Evolutionary conservation across 2,797 vertebrate genomes (phyloP).

Genomic region (Ctenopoma kingsleyae): DNA sequence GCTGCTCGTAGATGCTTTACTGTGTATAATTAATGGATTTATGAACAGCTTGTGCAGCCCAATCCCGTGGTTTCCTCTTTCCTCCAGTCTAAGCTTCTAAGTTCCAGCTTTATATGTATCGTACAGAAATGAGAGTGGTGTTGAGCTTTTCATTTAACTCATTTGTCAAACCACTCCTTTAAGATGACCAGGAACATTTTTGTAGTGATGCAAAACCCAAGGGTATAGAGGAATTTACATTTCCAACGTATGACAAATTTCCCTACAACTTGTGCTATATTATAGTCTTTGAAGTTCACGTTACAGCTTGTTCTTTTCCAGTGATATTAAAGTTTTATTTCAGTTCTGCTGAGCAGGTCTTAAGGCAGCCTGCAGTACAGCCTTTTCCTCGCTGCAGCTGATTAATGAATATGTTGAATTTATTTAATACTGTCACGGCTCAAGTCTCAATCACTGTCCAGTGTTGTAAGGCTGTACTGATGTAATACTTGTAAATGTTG

Average conservation of each 20-base stretch:
- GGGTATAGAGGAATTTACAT: not conserved
- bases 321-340: not conserved
- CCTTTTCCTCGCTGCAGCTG: constrained; percentile 2
- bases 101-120: too few relatives aligned
- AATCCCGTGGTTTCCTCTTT: too few relatives aligned
- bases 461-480: constrained; percentile 18
- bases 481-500: constrained; percentile 10
- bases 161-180: not conserved
- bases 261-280: not conserved
- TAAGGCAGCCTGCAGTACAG: not conserved
- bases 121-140: too few relatives aligned
- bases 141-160: too few relatives aligned
- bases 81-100: too few relatives aligned
- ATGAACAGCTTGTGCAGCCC: too few relatives aligned
- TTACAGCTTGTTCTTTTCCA: not conserved
- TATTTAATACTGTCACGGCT: constrained; percentile 24
- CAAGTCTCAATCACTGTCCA: constrained; percentile 14
- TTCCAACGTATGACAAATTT: not conserved
- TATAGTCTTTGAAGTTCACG: not conserved
- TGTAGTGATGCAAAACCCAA: not conserved
- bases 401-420: constrained; percentile 26
- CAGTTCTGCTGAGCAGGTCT: constrained; percentile 13
- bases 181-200: not conserved
- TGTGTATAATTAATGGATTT: too few relatives aligned
- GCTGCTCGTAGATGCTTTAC: not conserved